A percentile compares a stretch with the other conserved stretches of the same genome.
These are phyloP conservation scores for Drosophila peninsularis DNA, from an alignment of 2,888 invertebrate genomes.

Conservation along the genomic window DNA sequence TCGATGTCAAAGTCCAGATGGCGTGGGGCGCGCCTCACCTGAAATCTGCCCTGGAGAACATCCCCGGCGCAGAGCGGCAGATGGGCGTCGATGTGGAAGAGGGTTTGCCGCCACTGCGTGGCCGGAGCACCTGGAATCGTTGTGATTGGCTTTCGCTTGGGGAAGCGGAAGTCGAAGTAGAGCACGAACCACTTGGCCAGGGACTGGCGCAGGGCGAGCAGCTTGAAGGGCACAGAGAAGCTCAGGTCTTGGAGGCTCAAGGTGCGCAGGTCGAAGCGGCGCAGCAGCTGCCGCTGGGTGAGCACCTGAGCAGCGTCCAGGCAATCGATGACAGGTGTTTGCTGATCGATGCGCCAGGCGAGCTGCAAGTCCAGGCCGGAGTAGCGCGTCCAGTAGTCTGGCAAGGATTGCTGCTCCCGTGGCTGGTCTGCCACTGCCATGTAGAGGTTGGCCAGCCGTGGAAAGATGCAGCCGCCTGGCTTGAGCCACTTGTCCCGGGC, in stretches of 20 bases:
- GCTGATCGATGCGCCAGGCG: slow-evolving; percentile 14
- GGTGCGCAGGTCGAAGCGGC: slow-evolving; percentile 34
- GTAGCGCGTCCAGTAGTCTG: slow-evolving; percentile 25
- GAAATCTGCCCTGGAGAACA: slow-evolving; percentile 23
- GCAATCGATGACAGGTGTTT: slow-evolving; percentile 21
- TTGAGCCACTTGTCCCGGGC: slow-evolving; percentile 53
- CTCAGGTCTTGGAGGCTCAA: slow-evolving; percentile 29
- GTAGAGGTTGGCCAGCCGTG: slow-evolving; percentile 41
- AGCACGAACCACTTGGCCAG: slow-evolving; percentile 45
- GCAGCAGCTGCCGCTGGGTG: slow-evolving; percentile 30
- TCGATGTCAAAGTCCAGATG: slow-evolving; percentile 55
- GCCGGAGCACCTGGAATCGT: slow-evolving; percentile 29
- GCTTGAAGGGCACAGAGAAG: slow-evolving; percentile 38
- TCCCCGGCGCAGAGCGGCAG: slow-evolving; percentile 39
- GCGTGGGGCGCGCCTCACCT: slow-evolving; percentile 9
- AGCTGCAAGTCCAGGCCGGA: slow-evolving; percentile 37
- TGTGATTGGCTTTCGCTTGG: slow-evolving; percentile 4
- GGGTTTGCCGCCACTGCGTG: slow-evolving; percentile 54
- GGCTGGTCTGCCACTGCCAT: slow-evolving; percentile 23
- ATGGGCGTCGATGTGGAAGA: slow-evolving; percentile 48
- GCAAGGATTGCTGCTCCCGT: neutral
- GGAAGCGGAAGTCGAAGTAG: slow-evolving; percentile 50
- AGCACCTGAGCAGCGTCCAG: slow-evolving; percentile 22
- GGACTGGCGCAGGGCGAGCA: slow-evolving; percentile 27
- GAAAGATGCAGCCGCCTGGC: slow-evolving; percentile 49